These are phyloP conservation scores for Cervus canadensis DNA, from an alignment of 2,113 vertebrate species.

Conservation along the genomic window DNA sequence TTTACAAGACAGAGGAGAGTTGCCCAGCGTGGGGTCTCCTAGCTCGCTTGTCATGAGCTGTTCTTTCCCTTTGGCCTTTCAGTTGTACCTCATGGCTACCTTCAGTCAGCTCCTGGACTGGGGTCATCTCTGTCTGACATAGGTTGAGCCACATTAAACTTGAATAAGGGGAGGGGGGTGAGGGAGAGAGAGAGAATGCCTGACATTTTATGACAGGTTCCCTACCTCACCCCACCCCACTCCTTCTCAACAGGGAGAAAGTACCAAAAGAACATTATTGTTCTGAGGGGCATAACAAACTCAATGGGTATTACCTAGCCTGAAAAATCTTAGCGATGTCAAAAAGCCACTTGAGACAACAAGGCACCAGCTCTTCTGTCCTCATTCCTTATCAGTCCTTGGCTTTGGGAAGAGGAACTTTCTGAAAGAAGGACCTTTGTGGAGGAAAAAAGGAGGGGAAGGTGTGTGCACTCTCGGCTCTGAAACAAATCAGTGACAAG, in stretches of 20 bases:
- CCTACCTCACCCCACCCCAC: background rate
- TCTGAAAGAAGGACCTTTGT: background rate
- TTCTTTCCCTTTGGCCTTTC: background rate
- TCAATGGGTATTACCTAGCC: background rate
- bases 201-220: background rate
- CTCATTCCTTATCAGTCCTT: conserved; percentile 22
- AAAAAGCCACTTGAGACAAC: conserved; percentile 55
- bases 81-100: background rate
- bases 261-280: background rate
- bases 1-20: background rate
- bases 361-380: conserved; percentile 11
- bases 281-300: background rate
- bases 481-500: background rate
- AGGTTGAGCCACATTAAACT: background rate
- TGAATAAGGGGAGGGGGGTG: accelerated
- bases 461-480: background rate
- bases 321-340: conserved; percentile 49
- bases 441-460: background rate
- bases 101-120: background rate
- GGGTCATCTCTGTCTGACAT: background rate
- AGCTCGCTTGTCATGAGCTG: background rate
- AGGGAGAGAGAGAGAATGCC: background rate
- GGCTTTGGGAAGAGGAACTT: background rate
- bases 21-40: background rate
- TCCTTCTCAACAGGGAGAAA: background rate